A percentile compares a stretch with the other conserved stretches of the same genome.
Evolutionary conservation across 2,888 invertebrate species (phyloP).

Genomic region (Agrochola lychnidis): DNA sequence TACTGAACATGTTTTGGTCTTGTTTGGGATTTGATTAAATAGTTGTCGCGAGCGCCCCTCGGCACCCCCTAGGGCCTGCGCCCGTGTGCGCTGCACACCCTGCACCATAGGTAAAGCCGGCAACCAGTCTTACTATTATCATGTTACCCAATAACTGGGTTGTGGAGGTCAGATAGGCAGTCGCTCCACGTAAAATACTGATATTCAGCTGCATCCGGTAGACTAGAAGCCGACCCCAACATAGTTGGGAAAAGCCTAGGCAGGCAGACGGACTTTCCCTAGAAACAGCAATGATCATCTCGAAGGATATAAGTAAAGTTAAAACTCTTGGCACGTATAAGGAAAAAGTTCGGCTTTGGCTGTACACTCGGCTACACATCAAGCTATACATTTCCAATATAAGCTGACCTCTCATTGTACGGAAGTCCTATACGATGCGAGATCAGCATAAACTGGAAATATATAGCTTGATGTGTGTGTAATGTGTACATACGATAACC

Average conservation of each 20-base stretch:
- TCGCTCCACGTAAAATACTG: not conserved
- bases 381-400: too few species aligned
- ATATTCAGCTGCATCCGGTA: not conserved
- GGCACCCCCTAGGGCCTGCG: too few species aligned
- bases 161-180: not conserved
- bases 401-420: too few species aligned
- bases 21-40: too few species aligned
- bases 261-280: not conserved
- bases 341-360: conserved; percentile 30
- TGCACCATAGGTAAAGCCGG: too few species aligned
- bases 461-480: too few species aligned
- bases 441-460: too few species aligned
- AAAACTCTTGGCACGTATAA: conserved; percentile 30
- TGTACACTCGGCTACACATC: not conserved
- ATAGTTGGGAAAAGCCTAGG: not conserved
- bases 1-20: too few species aligned
- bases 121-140: not conserved
- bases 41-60: too few species aligned
- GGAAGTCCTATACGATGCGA: too few species aligned
- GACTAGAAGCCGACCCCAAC: not conserved
- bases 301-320: conserved; percentile 13
- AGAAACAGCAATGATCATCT: not conserved
- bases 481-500: not conserved
- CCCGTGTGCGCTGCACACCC: too few species aligned
- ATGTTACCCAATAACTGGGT: not conserved